A percentile compares a stretch with the other conserved stretches of the same genome.
Evolutionary conservation across 2,113 vertebrate species (phyloP).

Genomic region (Urocolius indicus): DNA sequence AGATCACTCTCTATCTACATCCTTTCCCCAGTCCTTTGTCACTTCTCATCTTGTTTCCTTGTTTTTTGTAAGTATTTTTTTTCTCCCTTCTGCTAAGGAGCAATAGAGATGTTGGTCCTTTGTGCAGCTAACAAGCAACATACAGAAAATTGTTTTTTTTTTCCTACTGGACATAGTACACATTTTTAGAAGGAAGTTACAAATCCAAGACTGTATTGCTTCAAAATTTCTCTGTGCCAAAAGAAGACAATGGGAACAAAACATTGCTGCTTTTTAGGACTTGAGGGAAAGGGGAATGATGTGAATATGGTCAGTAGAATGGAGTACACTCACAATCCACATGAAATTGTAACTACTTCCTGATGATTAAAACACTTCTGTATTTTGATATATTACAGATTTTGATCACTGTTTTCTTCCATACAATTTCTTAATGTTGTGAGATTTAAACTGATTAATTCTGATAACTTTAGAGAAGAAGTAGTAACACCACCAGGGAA

Average conservation of each 20-base stretch:
- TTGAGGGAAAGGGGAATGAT: not conserved
- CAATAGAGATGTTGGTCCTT: not conserved
- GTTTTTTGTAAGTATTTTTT: not conserved
- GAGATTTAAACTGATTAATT: not conserved
- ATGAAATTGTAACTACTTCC: not conserved
- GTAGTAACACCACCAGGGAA: not conserved
- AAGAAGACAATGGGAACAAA: not conserved
- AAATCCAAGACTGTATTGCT: not conserved
- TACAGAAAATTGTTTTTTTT: not conserved
- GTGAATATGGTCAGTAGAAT: not conserved
- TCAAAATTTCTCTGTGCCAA: not conserved
- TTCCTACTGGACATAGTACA: not conserved
- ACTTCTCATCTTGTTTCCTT: not conserved
- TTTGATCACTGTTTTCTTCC: not conserved
- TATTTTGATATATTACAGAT: not conserved
- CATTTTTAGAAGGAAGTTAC: not conserved
- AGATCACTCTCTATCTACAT: not conserved
- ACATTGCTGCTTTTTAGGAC: not conserved
- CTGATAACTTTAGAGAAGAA: not conserved
- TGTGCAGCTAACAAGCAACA: not conserved
- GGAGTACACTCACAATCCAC: not conserved
- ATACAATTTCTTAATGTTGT: not conserved
- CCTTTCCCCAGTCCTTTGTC: not conserved
- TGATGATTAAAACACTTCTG: not conserved
- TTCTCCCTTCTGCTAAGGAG: not conserved